phyloP scores from a whole-genome alignment of 2,888 invertebrate genomes.

The Drosophila cognata region DNA sequence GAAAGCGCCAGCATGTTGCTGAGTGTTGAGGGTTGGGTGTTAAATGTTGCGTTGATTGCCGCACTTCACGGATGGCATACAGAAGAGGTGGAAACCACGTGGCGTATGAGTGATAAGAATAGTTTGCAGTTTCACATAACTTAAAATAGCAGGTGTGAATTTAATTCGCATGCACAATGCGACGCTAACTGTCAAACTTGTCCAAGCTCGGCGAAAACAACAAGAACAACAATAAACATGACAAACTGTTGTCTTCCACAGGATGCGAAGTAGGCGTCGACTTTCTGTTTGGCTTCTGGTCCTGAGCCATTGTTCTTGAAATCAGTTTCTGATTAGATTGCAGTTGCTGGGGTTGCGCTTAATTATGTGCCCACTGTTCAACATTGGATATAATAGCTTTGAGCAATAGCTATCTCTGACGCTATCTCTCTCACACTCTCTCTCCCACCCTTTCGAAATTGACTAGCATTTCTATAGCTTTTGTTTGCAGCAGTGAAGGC shows the following conservation, averaged over 20 bases:
- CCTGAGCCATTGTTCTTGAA: conserved; percentile 46
- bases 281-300: background rate
- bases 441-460: background rate
- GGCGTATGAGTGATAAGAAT: conserved; percentile 39
- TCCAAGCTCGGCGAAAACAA: background rate
- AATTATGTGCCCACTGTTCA: conserved; percentile 30
- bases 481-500: conserved; percentile 37
- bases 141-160: conserved; percentile 25
- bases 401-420: background rate
- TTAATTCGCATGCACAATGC: conserved; percentile 3
- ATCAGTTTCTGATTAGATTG: conserved; percentile 55
- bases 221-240: background rate
- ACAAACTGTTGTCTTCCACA: background rate
- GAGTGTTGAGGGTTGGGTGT: background rate
- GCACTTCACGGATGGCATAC: conserved; percentile 16
- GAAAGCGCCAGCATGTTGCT: conserved; percentile 47
- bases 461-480: conserved; percentile 17
- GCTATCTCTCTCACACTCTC: background rate
- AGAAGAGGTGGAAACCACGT: conserved; percentile 2
- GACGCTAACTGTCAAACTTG: background rate
- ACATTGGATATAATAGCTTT: background rate
- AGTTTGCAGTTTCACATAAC: background rate
- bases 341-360: conserved; percentile 33
- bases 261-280: background rate
- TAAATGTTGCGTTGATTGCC: conserved; percentile 14